phyloP scores from a whole-genome alignment of 1,140 invertebrate species.

The Drosophila littoralis region DNA sequence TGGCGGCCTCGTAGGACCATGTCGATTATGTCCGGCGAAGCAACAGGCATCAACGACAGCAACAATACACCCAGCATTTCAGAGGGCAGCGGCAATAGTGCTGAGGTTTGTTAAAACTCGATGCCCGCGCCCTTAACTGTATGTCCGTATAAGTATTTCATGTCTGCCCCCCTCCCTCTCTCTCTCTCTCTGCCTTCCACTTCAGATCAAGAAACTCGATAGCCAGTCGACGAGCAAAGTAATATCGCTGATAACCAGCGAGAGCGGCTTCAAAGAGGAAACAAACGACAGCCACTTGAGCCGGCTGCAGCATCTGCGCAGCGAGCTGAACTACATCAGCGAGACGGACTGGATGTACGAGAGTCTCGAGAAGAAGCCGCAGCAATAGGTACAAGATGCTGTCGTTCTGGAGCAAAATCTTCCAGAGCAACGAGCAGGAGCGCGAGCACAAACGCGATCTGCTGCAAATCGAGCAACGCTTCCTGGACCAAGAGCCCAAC shows the following conservation, averaged over 20 bases:
- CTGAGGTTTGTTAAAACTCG: conserved; percentile 48
- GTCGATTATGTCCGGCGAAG: conserved; percentile 50
- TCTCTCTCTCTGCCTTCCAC: background rate
- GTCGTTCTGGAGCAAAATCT: background rate
- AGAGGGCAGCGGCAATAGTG: conserved; percentile 30
- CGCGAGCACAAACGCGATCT: conserved; percentile 43
- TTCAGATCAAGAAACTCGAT: conserved; percentile 69
- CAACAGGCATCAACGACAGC: conserved; percentile 44
- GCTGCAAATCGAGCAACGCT: conserved; percentile 60
- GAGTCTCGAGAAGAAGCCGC: conserved; percentile 72
- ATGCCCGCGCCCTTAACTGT: conserved; percentile 7
- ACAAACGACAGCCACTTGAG: conserved; percentile 86
- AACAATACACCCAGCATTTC: conserved; percentile 43
- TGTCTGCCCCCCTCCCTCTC: background rate
- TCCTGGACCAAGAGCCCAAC: conserved; percentile 53
- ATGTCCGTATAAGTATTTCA: conserved; percentile 4
- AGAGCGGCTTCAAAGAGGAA: conserved; percentile 44
- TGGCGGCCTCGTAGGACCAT: background rate
- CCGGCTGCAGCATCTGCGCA: conserved; percentile 87
- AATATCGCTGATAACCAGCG: conserved; percentile 50
- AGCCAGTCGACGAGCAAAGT: conserved; percentile 50
- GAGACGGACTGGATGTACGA: conserved; percentile 90
- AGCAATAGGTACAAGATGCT: conserved; percentile 41
- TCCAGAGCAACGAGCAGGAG: conserved; percentile 14
- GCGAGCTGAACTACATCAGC: conserved; percentile 88